Conservation (phyloP, 2,113 vertebrate species). For the Oncorhynchus kisutch region DNA sequence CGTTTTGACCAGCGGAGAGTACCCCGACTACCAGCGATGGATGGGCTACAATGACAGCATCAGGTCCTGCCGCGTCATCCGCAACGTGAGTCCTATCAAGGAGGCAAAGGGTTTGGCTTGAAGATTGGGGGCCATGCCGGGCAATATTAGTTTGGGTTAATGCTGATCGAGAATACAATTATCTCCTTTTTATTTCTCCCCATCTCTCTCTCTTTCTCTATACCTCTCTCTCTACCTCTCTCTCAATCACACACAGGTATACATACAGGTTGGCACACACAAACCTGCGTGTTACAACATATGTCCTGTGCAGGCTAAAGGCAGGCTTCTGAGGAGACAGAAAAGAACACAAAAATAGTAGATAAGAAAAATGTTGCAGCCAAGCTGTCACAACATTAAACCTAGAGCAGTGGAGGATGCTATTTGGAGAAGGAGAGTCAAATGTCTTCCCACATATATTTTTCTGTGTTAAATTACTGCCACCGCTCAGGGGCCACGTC, state of each 20-base stretch:
- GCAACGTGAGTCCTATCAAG: slow-evolving; percentile 12
- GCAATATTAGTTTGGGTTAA: neutral
- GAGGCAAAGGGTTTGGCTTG: neutral
- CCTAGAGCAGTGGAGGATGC: too few species aligned
- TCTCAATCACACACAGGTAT: neutral
- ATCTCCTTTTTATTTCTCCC: neutral
- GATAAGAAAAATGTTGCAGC: too few species aligned
- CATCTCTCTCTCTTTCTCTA: neutral
- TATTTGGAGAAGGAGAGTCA: too few species aligned
- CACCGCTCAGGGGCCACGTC: too few species aligned
- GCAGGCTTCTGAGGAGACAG: too few species aligned
- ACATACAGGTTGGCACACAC: neutral
- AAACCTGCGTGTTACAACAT: neutral
- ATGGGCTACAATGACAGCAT: slow-evolving; percentile 64
- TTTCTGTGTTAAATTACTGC: too few species aligned
- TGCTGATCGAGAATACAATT: neutral
- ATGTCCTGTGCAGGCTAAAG: neutral
- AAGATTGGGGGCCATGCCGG: neutral
- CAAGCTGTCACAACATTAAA: too few species aligned
- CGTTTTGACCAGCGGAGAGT: slow-evolving; percentile 64
- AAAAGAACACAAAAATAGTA: too few species aligned
- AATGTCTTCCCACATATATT: too few species aligned
- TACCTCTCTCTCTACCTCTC: too few species aligned
- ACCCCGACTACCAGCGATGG: slow-evolving; percentile 68
- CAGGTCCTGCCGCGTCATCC: slow-evolving; percentile 26